These are phyloP conservation scores for Azorinus chamasolen DNA, from an alignment of 2,888 invertebrate genomes.

Conservation along the genomic window DNA sequence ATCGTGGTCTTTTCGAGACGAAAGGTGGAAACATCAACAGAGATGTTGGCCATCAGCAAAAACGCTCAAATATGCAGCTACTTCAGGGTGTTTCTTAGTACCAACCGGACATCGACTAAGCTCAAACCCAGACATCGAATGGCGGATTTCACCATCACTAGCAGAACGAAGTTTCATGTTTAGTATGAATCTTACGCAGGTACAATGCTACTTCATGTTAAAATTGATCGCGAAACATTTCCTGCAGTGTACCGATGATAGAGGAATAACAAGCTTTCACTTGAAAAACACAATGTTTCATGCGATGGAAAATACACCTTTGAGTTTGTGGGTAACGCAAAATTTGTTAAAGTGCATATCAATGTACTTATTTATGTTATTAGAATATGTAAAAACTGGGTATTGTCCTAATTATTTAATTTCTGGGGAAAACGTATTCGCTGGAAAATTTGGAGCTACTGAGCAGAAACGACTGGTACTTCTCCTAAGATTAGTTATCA, in stretches of 20 bases:
- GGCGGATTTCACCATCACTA: slow-evolving; percentile 22
- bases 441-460: slow-evolving; percentile 1
- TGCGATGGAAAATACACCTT: neutral
- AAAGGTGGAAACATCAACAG: too few relatives aligned
- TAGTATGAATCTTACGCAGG: slow-evolving; percentile 16
- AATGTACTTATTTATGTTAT: neutral
- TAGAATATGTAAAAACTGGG: too few relatives aligned
- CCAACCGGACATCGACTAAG: neutral
- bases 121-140: neutral
- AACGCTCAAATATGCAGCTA: too few relatives aligned
- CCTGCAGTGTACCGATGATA: too few relatives aligned
- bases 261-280: too few relatives aligned
- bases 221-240: too few relatives aligned
- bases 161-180: slow-evolving; percentile 24
- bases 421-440: neutral
- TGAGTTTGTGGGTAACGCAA: neutral
- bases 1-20: too few relatives aligned
- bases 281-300: slow-evolving; percentile 19
- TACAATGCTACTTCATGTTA: slow-evolving; percentile 1
- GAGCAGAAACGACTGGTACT: too few relatives aligned
- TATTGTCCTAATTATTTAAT: slow-evolving; percentile 7
- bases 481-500: neutral
- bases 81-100: slow-evolving; percentile 22
- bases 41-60: too few relatives aligned
- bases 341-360: neutral